Conservation (phyloP, 2,113 vertebrate species). For the Platichthys stellatus region DNA sequence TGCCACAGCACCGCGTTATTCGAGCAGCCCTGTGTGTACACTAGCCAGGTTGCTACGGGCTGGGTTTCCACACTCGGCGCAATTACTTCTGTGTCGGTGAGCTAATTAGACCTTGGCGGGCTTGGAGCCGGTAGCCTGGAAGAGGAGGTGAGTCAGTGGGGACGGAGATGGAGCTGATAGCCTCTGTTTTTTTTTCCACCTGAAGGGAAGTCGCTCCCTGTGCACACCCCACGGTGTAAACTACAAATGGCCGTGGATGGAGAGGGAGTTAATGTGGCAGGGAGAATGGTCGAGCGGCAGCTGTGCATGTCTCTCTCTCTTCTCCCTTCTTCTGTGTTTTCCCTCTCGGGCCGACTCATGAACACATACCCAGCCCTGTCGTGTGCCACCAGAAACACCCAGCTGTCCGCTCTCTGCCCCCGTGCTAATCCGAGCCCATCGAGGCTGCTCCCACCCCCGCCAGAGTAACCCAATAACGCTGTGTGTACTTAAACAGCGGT, state of each 20-base stretch:
- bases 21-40: slow-evolving; percentile 63
- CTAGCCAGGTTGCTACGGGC: slow-evolving; percentile 65
- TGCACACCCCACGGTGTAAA: slow-evolving; percentile 59
- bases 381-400: slow-evolving; percentile 40
- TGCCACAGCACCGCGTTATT: slow-evolving; percentile 65
- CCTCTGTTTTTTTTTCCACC: slow-evolving; percentile 57
- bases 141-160: slow-evolving; percentile 63
- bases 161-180: slow-evolving; percentile 57
- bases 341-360: slow-evolving; percentile 17
- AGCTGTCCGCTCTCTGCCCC: slow-evolving; percentile 57
- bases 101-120: slow-evolving; percentile 71
- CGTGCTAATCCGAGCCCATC: slow-evolving; percentile 39
- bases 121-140: slow-evolving; percentile 41
- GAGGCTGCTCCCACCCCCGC: slow-evolving; percentile 73
- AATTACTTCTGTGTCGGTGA: slow-evolving; percentile 70
- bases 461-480: slow-evolving; percentile 84
- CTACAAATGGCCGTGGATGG: slow-evolving; percentile 49
- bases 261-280: slow-evolving; percentile 46
- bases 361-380: slow-evolving; percentile 32
- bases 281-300: slow-evolving; percentile 41
- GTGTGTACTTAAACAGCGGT: slow-evolving; percentile 85
- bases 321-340: slow-evolving; percentile 4
- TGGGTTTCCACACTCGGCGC: slow-evolving; percentile 61
- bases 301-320: slow-evolving; percentile 3
- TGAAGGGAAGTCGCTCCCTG: slow-evolving; percentile 44